Evolutionary conservation across 2,797 vertebrate genomes (phyloP).

Genomic region (Myotis pilosus): DNA sequence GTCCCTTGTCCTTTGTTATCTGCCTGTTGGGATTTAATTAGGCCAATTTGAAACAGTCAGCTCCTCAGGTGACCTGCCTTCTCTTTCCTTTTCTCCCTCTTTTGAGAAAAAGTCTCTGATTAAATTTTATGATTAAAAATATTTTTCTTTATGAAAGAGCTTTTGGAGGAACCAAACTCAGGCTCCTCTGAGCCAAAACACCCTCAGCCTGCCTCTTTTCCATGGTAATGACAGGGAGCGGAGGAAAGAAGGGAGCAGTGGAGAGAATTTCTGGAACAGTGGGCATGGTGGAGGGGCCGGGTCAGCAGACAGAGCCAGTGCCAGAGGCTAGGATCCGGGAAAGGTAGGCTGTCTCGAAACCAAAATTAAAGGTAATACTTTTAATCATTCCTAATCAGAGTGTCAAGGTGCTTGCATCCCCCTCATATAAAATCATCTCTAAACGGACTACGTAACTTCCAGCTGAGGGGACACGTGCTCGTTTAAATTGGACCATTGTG

Average conservation of each 20-base stretch:
- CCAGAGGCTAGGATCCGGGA: background rate
- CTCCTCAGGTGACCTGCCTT: background rate
- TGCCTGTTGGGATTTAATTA: constrained; percentile 44
- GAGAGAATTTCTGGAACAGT: background rate
- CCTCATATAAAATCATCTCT: background rate
- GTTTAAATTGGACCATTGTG: background rate
- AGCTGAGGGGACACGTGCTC: background rate
- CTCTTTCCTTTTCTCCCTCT: background rate
- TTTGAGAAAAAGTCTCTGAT: constrained; percentile 20
- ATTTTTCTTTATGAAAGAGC: constrained; percentile 21
- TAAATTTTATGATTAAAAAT: constrained; percentile 46
- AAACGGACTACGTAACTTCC: background rate
- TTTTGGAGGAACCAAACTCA: background rate
- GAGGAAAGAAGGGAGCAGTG: background rate
- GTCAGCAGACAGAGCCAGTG: background rate
- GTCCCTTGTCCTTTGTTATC: background rate
- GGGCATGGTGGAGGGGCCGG: background rate
- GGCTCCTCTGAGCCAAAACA: background rate
- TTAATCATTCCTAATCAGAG: background rate
- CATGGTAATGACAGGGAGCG: background rate
- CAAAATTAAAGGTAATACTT: background rate
- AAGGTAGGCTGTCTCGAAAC: background rate
- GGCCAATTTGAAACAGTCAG: background rate
- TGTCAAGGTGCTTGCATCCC: background rate
- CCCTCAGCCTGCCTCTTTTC: background rate